A percentile compares a stretch with the other conserved stretches of the same genome.
Evolutionary conservation across 2,113 vertebrate genomes (phyloP).

Genomic region (Peucedramus taeniatus): DNA sequence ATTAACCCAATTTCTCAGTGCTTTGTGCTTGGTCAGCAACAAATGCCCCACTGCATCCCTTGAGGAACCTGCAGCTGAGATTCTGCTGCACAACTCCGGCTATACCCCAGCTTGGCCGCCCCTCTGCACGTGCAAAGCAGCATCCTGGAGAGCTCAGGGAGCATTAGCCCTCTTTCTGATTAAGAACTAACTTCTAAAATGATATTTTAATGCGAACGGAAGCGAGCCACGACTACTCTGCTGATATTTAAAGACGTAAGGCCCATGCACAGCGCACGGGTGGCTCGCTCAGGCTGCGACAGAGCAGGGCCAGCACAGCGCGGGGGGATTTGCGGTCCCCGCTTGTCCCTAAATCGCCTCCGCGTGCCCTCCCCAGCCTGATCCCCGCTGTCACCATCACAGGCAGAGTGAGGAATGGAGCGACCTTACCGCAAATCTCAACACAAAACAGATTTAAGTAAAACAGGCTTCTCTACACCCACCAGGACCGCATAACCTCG

Average conservation of each 20-base stretch:
- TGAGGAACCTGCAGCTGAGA: fast-evolving
- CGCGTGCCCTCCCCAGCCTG: fast-evolving
- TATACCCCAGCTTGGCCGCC: fast-evolving
- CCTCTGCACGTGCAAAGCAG: fast-evolving
- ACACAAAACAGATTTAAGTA: fast-evolving
- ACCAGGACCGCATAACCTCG: fast-evolving
- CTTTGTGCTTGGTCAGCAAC: not conserved
- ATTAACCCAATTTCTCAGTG: not conserved
- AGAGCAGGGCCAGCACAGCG: not conserved
- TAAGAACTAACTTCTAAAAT: fast-evolving
- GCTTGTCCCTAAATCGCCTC: fast-evolving
- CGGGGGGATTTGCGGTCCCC: fast-evolving
- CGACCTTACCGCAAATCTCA: fast-evolving
- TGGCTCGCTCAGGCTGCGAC: fast-evolving
- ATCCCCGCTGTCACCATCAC: fast-evolving
- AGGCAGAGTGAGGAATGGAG: fast-evolving
- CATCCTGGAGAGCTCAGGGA: fast-evolving
- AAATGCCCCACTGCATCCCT: fast-evolving
- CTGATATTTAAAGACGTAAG: fast-evolving
- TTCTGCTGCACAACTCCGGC: not conserved
- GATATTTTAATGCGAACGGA: fast-evolving
- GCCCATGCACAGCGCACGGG: fast-evolving
- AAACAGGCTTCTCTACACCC: too few species aligned
- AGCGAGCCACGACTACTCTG: fast-evolving
- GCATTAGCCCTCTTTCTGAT: fast-evolving